A percentile compares a stretch with the other conserved stretches of the same genome.
These are phyloP conservation scores for Idaea dimidiata DNA, from an alignment of 2,888 invertebrate genomes.

Conservation along the genomic window DNA sequence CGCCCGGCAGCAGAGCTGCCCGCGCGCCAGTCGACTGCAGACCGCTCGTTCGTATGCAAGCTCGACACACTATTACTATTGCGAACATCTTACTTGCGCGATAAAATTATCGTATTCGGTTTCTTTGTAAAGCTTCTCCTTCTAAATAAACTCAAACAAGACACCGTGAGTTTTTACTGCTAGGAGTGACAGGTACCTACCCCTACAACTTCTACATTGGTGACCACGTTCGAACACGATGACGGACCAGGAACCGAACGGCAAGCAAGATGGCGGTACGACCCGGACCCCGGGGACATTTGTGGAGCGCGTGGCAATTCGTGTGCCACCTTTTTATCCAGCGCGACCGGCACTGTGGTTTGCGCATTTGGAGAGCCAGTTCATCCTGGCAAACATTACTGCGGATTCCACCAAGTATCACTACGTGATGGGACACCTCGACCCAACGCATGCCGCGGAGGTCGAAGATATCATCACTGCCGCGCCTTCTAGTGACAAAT, in stretches of 20 bases:
- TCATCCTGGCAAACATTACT: conserved; percentile 12
- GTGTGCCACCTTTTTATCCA: conserved; percentile 3
- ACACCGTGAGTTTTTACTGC: too few species aligned
- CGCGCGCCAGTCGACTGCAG: too few species aligned
- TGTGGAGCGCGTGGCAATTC: neutral
- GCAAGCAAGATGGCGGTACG: neutral
- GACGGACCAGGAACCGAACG: neutral
- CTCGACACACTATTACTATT: too few species aligned
- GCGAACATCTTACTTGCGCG: too few species aligned
- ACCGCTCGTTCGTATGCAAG: too few species aligned
- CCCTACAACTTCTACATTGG: too few species aligned
- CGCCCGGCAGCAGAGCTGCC: too few species aligned
- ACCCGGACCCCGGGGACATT: neutral
- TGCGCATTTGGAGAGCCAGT: conserved; percentile 19
- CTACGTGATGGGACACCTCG: conserved; percentile 11
- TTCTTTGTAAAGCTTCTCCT: too few species aligned
- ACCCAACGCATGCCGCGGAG: conserved; percentile 7
- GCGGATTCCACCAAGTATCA: conserved; percentile 19
- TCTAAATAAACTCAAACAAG: too few species aligned
- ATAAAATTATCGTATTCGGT: too few species aligned
- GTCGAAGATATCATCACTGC: conserved; percentile 3
- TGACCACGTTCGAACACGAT: neutral
- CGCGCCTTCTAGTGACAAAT: conserved; percentile 8
- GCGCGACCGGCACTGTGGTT: conserved; percentile 21
- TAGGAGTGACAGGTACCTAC: too few species aligned